Conservation (phyloP, 2,888 invertebrate genomes). For the Mimumesa dahlbomi region DNA sequence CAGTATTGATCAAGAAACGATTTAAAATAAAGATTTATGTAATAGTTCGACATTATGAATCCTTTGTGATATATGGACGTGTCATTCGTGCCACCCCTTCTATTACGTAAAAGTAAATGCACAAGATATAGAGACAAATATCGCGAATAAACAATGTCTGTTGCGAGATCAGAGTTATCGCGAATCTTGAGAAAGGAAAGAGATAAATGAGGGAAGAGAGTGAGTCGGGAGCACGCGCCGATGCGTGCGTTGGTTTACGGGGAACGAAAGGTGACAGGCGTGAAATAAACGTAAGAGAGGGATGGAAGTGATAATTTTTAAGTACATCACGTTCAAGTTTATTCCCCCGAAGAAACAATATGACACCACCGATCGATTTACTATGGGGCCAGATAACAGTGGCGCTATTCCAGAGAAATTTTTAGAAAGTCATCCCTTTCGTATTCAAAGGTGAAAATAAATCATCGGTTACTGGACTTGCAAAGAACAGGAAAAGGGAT, state of each 20-base stretch:
- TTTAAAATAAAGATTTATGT: no score
- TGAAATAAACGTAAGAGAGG: slow-evolving; percentile 10
- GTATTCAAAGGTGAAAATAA: background rate
- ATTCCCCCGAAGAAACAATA: background rate
- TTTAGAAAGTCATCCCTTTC: background rate
- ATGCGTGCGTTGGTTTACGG: slow-evolving; percentile 1
- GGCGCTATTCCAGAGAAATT: background rate
- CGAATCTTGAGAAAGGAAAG: slow-evolving; percentile 7
- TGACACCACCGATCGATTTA: background rate
- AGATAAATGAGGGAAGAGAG: slow-evolving; percentile 2
- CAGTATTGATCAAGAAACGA: no score
- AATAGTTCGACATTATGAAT: no score
- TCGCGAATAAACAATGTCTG: slow-evolving; percentile 45
- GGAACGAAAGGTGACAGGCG: slow-evolving; percentile 9
- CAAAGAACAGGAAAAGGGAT: no score
- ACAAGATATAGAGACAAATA: slow-evolving; percentile 13
- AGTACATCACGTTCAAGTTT: background rate
- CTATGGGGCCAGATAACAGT: background rate
- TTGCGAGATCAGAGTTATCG: slow-evolving; percentile 48
- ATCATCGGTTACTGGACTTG: no score
- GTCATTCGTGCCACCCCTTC: no score
- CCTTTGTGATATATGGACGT: no score
- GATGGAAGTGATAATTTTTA: slow-evolving; percentile 10
- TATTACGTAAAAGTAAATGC: no score
- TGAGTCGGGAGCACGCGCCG: background rate